Percentiles rank a stretch among this genome's conserved stretches.
Evolutionary conservation across 2,888 invertebrate species (phyloP).

Genomic region (Chromoteleia sp.): DNA sequence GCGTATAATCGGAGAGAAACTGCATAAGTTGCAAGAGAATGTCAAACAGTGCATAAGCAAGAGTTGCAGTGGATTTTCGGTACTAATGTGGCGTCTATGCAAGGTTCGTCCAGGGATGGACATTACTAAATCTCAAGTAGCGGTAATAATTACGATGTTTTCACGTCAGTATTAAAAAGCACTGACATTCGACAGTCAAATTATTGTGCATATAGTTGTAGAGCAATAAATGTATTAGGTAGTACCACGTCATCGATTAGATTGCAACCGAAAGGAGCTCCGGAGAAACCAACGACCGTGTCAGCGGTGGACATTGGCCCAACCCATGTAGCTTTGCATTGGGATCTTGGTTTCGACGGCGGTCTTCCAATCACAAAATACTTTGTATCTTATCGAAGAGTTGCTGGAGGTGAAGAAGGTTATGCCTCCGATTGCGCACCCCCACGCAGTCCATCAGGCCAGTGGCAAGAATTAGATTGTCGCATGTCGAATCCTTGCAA

Average conservation of each 20-base stretch:
- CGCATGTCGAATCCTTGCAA: constrained; percentile 94
- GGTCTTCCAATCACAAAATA: constrained; percentile 94
- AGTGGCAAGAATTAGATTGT: constrained; percentile 94
- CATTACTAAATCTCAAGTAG: constrained; percentile 94
- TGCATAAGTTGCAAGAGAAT: no score
- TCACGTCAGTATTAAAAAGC: constrained; percentile 91
- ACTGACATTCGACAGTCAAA: constrained; percentile 92
- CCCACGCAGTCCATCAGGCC: constrained; percentile 87
- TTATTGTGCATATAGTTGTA: constrained; percentile 96
- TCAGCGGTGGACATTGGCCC: constrained; percentile 91
- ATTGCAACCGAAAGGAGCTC: constrained; percentile 94
- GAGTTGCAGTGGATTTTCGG: constrained; percentile 96
- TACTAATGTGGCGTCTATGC: constrained; percentile 90
- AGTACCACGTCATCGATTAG: constrained; percentile 90
- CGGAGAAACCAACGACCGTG: constrained; percentile 92
- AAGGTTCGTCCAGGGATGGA: constrained; percentile 91
- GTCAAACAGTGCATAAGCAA: constrained; percentile 95
- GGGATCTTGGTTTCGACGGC: constrained; percentile 97
- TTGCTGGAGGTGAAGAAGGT: constrained; percentile 87
- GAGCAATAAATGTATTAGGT: constrained; percentile 93
- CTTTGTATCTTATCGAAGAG: constrained; percentile 92
- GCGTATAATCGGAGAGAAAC: no score
- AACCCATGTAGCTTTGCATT: constrained; percentile 91
- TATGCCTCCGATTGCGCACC: constrained; percentile 88
- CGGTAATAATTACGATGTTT: constrained; percentile 93